These are phyloP conservation scores for Lordiphosa clarofinis DNA, from an alignment of 1,140 invertebrate species.

Conservation along the genomic window DNA sequence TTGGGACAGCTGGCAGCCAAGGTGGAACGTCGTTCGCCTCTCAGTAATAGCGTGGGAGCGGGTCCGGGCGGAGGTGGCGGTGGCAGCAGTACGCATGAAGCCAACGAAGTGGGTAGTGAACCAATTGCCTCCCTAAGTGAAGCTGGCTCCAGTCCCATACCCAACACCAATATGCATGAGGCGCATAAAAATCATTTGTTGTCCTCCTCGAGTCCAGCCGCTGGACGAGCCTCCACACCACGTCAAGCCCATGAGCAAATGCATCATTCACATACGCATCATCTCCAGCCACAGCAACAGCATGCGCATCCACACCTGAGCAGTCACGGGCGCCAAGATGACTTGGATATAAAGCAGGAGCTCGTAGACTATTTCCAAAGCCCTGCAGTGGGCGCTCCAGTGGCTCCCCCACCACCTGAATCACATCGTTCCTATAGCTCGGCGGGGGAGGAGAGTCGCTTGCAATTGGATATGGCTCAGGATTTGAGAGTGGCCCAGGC, in stretches of 20 bases:
- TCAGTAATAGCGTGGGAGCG: constrained; percentile 7
- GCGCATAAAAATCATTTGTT: constrained; percentile 70
- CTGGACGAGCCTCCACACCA: constrained; percentile 39
- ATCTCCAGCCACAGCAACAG: constrained; percentile 26
- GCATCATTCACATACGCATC: constrained; percentile 36
- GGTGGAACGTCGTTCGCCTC: constrained; percentile 58
- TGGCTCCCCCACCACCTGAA: constrained; percentile 52
- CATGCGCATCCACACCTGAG: no score
- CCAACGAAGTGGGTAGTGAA: constrained; percentile 24
- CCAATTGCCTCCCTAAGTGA: constrained; percentile 36
- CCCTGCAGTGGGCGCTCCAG: constrained; percentile 15
- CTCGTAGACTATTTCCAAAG: constrained; percentile 69
- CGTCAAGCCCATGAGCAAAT: constrained; percentile 60
- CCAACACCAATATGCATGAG: constrained; percentile 73
- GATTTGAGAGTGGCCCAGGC: constrained; percentile 73
- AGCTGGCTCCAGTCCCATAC: constrained; percentile 74
- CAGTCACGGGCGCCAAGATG: constrained; percentile 20
- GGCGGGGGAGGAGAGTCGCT: constrained; percentile 64
- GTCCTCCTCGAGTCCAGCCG: constrained; percentile 31
- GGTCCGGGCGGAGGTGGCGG: constrained; percentile 26
- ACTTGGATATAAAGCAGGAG: constrained; percentile 74
- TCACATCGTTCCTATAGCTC: constrained; percentile 77
- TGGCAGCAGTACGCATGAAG: constrained; percentile 21
- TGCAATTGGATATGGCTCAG: constrained; percentile 71
- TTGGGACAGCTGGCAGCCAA: constrained; percentile 57